Evolutionary conservation across 2,797 vertebrate species (phyloP), one percentile per base, ranked within the genome.

Genomic region (Pangasius larnaudii): DNA sequence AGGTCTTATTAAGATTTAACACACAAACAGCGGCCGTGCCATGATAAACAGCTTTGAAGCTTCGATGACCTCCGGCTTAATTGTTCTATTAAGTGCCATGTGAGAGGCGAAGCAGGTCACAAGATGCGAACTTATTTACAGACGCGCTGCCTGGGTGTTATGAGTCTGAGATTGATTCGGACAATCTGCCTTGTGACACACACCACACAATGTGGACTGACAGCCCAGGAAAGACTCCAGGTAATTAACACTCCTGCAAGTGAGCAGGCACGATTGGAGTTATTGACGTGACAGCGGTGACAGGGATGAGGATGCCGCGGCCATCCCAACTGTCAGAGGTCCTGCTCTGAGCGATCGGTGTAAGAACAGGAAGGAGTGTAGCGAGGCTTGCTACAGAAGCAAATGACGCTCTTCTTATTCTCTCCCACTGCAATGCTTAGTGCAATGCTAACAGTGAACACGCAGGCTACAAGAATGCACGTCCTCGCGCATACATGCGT

Each of bases 221-320:
- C 58, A 79, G 33, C 61, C 24, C 27, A 24, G 58, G 51, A 67
- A 49, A 46, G 18, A 18, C 33, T 86, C 30, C 80, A 36, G 82
- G 67, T 85, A 90, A 89, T 85, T 88, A 86, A 83, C 51, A 19
- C 10, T 78, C 49, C 53, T 74, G 24, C 69, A 67, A 42, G 69
- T 5, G 46, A 89, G 77, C n/a, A 14, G 59, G n/a, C 22, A n/a
- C 85, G 86, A 85, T 77, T 42, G 33, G 69, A 83, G 58, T 61
- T n/a, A 56, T 53, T 86, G 67, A 80, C 81, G 79, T 84, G 22
- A 84, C 65, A 5, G 46, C 84, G 72, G 49, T 58, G 56, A 79
- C 53, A 69, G 58, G 81, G n/a, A 84, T 33, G 1, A 33, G 82
- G 51, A 77, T 85, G 53, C 69, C 39, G 18, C 7, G 5, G 63